Conservation (phyloP, 2,113 vertebrate genomes). For the Hippopotamus amphibius region DNA sequence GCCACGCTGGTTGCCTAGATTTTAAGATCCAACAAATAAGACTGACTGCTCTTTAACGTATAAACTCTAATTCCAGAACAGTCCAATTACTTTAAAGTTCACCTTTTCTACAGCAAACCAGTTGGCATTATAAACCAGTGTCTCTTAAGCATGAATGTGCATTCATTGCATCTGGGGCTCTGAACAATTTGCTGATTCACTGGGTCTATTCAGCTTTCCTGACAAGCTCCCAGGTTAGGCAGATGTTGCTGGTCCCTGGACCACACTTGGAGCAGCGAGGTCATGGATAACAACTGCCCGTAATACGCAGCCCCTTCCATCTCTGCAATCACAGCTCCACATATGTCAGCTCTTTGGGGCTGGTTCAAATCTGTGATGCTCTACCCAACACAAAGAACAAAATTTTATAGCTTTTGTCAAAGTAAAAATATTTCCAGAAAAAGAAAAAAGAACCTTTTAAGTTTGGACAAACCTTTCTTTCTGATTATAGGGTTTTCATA, state of each 20-base stretch:
- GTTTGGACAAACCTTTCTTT: constrained; percentile 72
- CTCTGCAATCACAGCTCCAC: neutral
- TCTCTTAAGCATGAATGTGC: neutral
- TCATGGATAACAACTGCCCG: neutral
- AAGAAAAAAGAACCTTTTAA: constrained; percentile 57
- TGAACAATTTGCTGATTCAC: neutral
- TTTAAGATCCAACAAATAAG: constrained; percentile 33
- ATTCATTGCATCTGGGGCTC: neutral
- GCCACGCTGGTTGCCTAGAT: neutral
- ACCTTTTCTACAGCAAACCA: neutral
- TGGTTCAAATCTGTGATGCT: constrained; percentile 56
- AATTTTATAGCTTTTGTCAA: constrained; percentile 67
- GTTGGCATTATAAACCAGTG: neutral
- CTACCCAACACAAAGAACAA: constrained; percentile 53
- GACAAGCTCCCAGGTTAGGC: neutral
- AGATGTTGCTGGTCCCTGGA: neutral
- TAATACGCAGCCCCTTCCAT: accelerated
- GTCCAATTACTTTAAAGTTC: neutral
- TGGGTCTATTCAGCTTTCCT: neutral
- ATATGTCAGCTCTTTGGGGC: neutral
- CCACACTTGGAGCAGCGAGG: neutral
- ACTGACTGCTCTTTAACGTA: neutral
- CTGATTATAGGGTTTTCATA: constrained; percentile 78
- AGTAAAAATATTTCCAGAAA: constrained; percentile 71
- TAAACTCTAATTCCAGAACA: neutral